phyloP scores from a whole-genome alignment of 2,888 invertebrate species.

The Thera britannica region DNA sequence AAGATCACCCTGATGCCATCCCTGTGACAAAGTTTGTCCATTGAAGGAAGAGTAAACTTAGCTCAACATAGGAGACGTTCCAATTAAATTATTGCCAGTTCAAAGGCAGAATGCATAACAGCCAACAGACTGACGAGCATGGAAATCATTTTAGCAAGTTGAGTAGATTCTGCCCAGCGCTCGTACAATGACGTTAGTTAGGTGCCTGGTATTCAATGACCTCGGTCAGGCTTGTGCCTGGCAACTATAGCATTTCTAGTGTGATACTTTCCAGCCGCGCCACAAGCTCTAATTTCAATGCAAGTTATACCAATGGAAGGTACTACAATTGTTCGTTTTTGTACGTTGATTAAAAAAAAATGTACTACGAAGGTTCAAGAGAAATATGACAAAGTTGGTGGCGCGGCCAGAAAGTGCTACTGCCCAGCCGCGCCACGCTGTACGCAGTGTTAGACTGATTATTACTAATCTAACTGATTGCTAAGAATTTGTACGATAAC shows the following conservation, averaged over 20 bases:
- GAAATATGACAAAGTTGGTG: no score
- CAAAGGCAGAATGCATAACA: constrained; percentile 77
- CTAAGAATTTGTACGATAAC: no score
- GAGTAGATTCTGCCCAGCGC: constrained; percentile 34
- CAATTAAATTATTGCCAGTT: constrained; percentile 79
- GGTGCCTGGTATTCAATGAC: constrained; percentile 10
- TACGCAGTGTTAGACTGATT: no score
- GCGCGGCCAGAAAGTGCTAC: no score
- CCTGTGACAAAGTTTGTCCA: constrained; percentile 61
- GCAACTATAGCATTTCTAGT: not conserved
- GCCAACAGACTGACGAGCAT: constrained; percentile 57
- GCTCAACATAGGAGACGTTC: constrained; percentile 58
- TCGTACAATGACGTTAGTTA: constrained; percentile 49
- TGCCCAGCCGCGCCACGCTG: no score
- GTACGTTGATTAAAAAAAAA: no score
- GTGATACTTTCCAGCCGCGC: no score
- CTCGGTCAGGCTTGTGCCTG: not conserved
- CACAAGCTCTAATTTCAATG: no score
- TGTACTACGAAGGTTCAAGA: no score
- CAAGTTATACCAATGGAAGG: no score
- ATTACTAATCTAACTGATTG: no score
- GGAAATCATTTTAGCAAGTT: constrained; percentile 68
- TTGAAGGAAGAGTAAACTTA: constrained; percentile 62
- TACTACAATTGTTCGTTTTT: no score
- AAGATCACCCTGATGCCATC: constrained; percentile 16